A percentile compares a stretch with the other conserved stretches of the same genome.
Conservation (phyloP, 2,888 invertebrate genomes). For the Tanytarsus gracilentus region DNA sequence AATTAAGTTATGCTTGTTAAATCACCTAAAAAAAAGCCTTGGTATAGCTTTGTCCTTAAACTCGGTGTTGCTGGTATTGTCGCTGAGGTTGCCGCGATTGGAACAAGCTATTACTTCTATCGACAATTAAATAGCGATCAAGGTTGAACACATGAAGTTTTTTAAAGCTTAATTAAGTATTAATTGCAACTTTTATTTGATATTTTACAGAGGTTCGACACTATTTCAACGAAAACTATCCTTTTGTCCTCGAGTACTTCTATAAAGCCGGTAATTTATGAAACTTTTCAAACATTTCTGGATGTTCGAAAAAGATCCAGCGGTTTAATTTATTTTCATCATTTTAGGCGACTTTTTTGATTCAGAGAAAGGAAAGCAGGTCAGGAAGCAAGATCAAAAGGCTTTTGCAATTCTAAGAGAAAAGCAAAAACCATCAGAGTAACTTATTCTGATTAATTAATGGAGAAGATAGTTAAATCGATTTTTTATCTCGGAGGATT, state of each 20-base stretch:
- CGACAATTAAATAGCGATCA: constrained; percentile 58
- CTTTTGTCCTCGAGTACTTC: too few relatives aligned
- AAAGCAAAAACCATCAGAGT: not conserved
- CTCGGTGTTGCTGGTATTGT: constrained; percentile 47
- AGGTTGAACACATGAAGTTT: constrained; percentile 44
- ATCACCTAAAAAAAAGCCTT: not conserved
- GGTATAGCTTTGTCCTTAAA: not conserved
- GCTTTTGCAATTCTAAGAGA: constrained; percentile 47
- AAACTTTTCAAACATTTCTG: too few relatives aligned
- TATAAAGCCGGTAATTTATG: too few relatives aligned
- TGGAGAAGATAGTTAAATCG: constrained; percentile 43
- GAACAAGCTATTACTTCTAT: constrained; percentile 56
- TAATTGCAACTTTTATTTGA: constrained; percentile 28
- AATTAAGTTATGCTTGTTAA: too few relatives aligned
- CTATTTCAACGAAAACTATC: not conserved
- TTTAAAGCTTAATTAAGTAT: constrained; percentile 13
- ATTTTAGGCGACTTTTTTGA: not conserved
- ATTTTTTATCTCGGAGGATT: constrained; percentile 52
- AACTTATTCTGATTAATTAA: constrained; percentile 32
- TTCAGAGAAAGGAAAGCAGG: constrained; percentile 31
- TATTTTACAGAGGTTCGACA: constrained; percentile 47
- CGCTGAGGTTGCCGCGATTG: constrained; percentile 38
- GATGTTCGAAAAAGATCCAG: too few relatives aligned
- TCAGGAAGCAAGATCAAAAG: constrained; percentile 48
- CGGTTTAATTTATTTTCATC: not conserved